These are phyloP conservation scores for Desoria tigrina DNA, from an alignment of 2,888 invertebrate genomes.

Conservation along the genomic window DNA sequence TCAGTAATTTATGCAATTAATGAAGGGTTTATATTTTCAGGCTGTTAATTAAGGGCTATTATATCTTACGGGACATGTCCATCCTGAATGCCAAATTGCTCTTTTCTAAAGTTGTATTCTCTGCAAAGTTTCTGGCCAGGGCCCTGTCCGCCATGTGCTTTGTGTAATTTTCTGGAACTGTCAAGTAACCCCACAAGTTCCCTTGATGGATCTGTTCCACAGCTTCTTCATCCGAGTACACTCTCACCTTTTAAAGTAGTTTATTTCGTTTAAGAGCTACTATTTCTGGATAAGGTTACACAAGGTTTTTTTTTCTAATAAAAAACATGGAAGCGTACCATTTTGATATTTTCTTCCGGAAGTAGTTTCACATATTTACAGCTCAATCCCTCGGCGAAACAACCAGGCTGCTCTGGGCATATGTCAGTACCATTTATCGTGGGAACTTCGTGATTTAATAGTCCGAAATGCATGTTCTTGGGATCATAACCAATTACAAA, in stretches of 20 bases:
- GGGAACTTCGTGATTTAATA: conserved; percentile 4
- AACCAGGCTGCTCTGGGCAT: conserved; percentile 3
- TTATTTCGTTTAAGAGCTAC: no score
- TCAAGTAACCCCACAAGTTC: conserved; percentile 83
- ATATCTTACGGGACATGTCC: conserved; percentile 18
- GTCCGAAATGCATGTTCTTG: background rate
- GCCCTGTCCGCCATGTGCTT: conserved; percentile 64
- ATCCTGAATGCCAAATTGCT: background rate
- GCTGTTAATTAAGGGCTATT: no score
- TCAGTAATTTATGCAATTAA: background rate
- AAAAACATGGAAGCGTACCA: background rate
- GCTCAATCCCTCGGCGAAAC: conserved; percentile 1
- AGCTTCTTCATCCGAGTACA: conserved; percentile 61
- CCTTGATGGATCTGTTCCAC: conserved; percentile 73
- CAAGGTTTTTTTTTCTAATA: background rate
- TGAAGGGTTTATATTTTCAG: background rate
- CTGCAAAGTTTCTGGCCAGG: conserved; percentile 9
- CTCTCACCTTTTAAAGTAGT: background rate
- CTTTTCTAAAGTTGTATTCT: conserved; percentile 1
- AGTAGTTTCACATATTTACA: conserved; percentile 12
- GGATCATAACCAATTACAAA: conserved; percentile 12
- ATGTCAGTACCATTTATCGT: background rate
- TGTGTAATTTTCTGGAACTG: conserved; percentile 87
- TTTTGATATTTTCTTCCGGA: conserved; percentile 6
- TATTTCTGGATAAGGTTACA: background rate